Evolutionary conservation across 2,888 invertebrate genomes (phyloP).

Genomic region (Ophonus ardosiacus): DNA sequence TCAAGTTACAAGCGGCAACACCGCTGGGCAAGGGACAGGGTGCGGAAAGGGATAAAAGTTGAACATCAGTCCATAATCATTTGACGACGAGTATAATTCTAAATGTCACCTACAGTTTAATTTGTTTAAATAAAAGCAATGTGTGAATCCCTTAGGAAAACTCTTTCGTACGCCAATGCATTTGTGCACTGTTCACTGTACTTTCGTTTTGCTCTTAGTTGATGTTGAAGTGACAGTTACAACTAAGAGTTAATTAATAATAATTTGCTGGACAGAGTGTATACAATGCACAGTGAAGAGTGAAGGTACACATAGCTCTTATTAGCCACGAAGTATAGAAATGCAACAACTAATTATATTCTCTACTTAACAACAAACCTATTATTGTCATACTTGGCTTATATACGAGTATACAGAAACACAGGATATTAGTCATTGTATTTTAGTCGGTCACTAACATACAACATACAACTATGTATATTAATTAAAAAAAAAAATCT

Average conservation of each 20-base stretch:
- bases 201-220: not conserved
- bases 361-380: not conserved
- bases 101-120: too few species aligned
- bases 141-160: not conserved
- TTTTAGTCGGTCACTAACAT: too few species aligned
- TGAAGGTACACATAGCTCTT: not conserved
- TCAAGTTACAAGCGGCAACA: too few species aligned
- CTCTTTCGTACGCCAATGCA: not conserved
- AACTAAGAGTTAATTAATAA: slow-evolving; percentile 14
- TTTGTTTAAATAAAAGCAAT: too few species aligned
- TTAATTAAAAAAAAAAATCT: too few species aligned
- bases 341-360: not conserved
- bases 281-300: not conserved
- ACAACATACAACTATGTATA: too few species aligned
- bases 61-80: too few species aligned
- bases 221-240: slow-evolving; percentile 5
- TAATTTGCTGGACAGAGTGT: not conserved
- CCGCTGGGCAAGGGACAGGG: too few species aligned
- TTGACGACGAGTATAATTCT: too few species aligned
- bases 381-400: not conserved
- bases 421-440: too few species aligned
- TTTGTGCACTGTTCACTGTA: not conserved
- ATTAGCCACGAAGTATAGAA: not conserved
- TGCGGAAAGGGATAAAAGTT: too few species aligned
- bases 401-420: not conserved